Conservation (phyloP, 2,797 vertebrate species). For the Pangasius larnaudii region DNA sequence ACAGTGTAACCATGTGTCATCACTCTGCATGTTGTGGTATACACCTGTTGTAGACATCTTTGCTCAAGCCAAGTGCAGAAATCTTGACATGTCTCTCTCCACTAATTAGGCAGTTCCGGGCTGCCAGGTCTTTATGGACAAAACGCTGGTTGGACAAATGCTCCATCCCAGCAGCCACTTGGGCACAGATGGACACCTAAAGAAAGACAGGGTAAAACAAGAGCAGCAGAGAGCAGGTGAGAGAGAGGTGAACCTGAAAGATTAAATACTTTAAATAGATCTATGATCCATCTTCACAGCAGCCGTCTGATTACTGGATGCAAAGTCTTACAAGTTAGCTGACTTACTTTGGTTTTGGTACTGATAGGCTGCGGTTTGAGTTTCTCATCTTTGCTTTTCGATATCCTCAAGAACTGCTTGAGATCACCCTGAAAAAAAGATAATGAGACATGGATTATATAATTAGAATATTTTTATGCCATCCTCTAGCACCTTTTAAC, state of each 20-base stretch:
- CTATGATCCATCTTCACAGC: background rate
- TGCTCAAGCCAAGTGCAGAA: constrained; percentile 91
- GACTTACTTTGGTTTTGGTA: constrained; percentile 86
- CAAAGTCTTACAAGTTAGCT: background rate
- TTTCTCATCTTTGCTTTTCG: constrained; percentile 94
- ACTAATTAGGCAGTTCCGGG: constrained; percentile 93
- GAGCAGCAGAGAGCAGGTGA: background rate
- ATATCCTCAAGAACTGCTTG: constrained; percentile 96
- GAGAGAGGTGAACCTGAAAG: too few species aligned
- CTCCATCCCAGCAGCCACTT: constrained; percentile 96
- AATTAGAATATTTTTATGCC: too few species aligned
- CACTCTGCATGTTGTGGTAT: background rate
- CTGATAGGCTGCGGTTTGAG: constrained; percentile 89
- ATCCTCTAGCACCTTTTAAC: background rate
- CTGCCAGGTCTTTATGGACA: constrained; percentile 93
- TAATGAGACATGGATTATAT: background rate
- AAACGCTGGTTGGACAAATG: constrained; percentile 93
- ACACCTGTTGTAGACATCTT: constrained; percentile 96
- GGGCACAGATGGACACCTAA: constrained; percentile 91
- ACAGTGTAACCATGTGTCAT: background rate
- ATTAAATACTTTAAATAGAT: background rate
- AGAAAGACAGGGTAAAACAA: constrained; percentile 15
- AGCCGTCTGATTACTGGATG: background rate
- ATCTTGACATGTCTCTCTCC: constrained; percentile 92
- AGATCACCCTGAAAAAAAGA: constrained; percentile 84